These are phyloP conservation scores for Scaptomyza graminum DNA, from an alignment of 1,140 invertebrate genomes.

Conservation along the genomic window DNA sequence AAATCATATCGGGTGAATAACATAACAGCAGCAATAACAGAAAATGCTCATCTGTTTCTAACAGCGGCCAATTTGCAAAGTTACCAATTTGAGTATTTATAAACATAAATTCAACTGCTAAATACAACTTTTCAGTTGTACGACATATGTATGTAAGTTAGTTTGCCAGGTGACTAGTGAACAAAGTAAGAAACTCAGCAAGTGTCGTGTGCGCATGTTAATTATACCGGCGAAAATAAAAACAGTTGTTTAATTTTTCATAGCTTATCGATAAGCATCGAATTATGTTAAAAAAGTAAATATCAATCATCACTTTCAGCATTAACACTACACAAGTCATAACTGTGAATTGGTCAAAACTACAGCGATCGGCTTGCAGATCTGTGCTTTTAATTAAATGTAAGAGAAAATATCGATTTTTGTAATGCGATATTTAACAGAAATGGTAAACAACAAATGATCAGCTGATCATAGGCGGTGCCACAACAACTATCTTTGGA, in stretches of 20 bases:
- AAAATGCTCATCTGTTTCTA: slow-evolving; percentile 12
- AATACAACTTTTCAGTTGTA: neutral
- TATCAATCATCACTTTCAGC: too few relatives aligned
- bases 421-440: neutral
- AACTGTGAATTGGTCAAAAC: too few relatives aligned
- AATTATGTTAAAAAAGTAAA: too few relatives aligned
- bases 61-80: slow-evolving; percentile 7
- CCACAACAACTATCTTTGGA: slow-evolving; percentile 6
- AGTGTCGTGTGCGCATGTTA: too few relatives aligned
- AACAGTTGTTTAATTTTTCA: too few relatives aligned
- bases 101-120: too few relatives aligned
- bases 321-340: too few relatives aligned
- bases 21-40: slow-evolving; percentile 11
- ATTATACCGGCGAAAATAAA: too few relatives aligned
- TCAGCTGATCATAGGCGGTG: slow-evolving; percentile 9
- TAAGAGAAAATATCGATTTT: slow-evolving; percentile 8
- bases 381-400: neutral
- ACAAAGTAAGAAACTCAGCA: neutral
- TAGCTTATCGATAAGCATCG: too few relatives aligned
- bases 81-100: neutral
- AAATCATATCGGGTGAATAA: neutral
- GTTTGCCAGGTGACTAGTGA: neutral
- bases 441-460: neutral
- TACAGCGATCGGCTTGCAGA: neutral
- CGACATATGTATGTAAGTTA: too few relatives aligned